Evolutionary conservation across 2,113 vertebrate genomes (phyloP).

Genomic region (Peromyscus maniculatus): DNA sequence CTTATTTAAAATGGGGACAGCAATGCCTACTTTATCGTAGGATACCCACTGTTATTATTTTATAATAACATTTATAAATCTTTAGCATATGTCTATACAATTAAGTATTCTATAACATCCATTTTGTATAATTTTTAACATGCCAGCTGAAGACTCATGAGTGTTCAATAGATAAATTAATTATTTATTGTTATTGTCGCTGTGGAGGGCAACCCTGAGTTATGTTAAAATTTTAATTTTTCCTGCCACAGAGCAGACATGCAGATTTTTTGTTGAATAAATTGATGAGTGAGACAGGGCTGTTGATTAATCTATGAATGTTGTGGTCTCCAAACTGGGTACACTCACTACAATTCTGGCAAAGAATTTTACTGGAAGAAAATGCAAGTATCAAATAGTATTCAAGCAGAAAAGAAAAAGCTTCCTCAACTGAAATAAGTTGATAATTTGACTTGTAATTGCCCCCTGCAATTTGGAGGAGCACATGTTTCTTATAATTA

Average conservation of each 20-base stretch:
- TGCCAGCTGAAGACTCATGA: neutral
- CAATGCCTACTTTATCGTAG: neutral
- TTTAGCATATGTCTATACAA: neutral
- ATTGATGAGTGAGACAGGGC: neutral
- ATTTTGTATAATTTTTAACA: neutral
- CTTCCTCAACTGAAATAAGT: constrained; percentile 56
- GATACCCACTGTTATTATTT: neutral
- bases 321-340: no score
- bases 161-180: neutral
- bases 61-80: neutral
- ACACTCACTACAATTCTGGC: neutral
- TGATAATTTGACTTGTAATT: constrained; percentile 59
- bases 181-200: neutral
- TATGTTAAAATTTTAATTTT: constrained; percentile 40
- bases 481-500: constrained; percentile 73
- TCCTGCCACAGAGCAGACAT: neutral
- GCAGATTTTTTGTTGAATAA: neutral
- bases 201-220: neutral
- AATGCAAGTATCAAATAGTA: constrained; percentile 51
- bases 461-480: constrained; percentile 53
- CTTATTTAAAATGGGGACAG: neutral
- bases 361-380: constrained; percentile 6
- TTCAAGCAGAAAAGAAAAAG: constrained; percentile 17
- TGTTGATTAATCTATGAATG: neutral
- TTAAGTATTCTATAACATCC: neutral